These are phyloP conservation scores for Otus scops DNA, from an alignment of 2,797 vertebrate species.

Conservation along the genomic window DNA sequence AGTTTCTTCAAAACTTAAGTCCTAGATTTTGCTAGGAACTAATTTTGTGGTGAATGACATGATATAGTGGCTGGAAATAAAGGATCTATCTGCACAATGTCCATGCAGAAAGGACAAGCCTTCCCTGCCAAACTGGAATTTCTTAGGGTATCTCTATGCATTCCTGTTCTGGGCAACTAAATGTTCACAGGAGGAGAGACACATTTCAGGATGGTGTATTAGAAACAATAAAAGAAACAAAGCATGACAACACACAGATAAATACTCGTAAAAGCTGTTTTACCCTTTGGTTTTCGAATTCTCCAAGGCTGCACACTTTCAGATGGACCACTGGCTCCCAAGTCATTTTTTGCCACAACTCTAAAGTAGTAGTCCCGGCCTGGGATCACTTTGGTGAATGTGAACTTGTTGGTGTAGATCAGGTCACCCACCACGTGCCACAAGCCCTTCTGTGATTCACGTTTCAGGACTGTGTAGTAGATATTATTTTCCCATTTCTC, in stretches of 20 bases:
- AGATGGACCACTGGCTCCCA: conserved; percentile 82
- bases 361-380: conserved; percentile 87
- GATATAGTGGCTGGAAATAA: background rate
- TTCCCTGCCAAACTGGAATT: background rate
- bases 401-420: conserved; percentile 87
- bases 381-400: conserved; percentile 83
- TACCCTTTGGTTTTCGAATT: conserved; percentile 78
- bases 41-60: background rate
- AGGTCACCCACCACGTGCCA: conserved; percentile 83
- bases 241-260: background rate
- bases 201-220: background rate
- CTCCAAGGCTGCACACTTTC: conserved; percentile 84
- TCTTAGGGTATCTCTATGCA: background rate
- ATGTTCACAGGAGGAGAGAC: background rate
- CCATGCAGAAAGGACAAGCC: background rate
- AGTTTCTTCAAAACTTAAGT: background rate
- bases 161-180: background rate
- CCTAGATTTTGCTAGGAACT: background rate
- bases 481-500: conserved; percentile 80
- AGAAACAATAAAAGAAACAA: background rate
- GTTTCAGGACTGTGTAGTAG: conserved; percentile 81
- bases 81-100: background rate
- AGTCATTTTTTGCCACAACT: conserved; percentile 85
- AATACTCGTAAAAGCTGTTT: background rate
- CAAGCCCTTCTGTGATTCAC: conserved; percentile 75